These are phyloP conservation scores for Athene noctua DNA, from an alignment of 2,113 vertebrate genomes.

Conservation along the genomic window DNA sequence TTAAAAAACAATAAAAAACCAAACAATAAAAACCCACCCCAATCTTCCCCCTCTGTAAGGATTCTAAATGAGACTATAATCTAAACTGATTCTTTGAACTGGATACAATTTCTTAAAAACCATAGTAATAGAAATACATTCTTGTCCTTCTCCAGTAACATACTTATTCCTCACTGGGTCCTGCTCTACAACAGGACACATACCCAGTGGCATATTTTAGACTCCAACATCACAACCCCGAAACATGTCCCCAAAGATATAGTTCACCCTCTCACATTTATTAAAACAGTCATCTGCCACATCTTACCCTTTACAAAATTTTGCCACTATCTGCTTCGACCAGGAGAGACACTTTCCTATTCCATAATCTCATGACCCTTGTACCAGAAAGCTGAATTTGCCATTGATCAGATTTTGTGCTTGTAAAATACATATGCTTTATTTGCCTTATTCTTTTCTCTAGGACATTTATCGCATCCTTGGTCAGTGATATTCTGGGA, in stretches of 20 bases:
- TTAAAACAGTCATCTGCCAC: not conserved
- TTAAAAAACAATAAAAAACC: not conserved
- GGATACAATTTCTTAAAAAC: not conserved
- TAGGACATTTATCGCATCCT: not conserved
- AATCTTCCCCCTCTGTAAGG: not conserved
- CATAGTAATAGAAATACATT: not conserved
- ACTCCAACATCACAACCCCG: not conserved
- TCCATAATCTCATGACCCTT: not conserved
- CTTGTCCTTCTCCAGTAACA: not conserved
- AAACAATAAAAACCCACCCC: rapidly evolving
- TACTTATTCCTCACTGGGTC: not conserved
- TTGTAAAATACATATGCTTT: not conserved
- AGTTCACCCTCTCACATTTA: not conserved
- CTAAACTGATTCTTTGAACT: not conserved
- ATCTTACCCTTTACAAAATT: not conserved
- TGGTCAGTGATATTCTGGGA: not conserved
- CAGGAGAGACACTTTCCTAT: not conserved
- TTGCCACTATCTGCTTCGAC: not conserved
- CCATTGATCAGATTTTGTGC: not conserved
- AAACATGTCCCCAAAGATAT: not conserved
- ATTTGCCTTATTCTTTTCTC: not conserved
- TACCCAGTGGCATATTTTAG: not conserved
- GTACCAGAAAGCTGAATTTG: not conserved
- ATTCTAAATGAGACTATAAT: not conserved
- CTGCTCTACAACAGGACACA: not conserved